Evolutionary conservation across 35 echinoderm and acorn worm species (phyloP), one percentile per base, ranked within the genome.

Genomic region (Acanthaster planci): DNA sequence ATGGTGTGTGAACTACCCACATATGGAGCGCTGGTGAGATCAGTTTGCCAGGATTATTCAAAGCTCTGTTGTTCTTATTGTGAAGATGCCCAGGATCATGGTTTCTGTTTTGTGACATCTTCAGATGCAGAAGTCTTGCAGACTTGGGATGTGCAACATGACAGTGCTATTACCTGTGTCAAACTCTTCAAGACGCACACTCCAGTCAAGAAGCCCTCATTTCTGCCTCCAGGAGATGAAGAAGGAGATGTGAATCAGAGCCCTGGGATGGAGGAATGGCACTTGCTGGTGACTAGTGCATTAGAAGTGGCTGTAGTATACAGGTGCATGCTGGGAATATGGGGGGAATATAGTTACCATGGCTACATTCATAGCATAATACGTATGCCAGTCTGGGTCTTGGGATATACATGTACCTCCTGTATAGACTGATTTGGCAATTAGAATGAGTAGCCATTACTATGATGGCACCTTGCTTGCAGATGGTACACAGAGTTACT

Each of bases 231-330:
- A 76, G 38, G 52, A 40, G 39, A 89, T 39, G 30, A n/a, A 19
- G 60, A 19, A 5, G 36, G 12, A 5, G 18, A 44, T 12, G 82
- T 27, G 16, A 85, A 23, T 7, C n/a, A 30, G 37, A 37, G 30
- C 3, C 30, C 57, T 39, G 54, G 40, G 42, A 50, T 79, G 32
- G 52, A 80, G 7, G 84, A 83, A 19, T 83, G 76, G 78, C 64
- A 87, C 60, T 22, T 95, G 38, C 83, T 95, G 26, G 89, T 95
- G 18, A 95, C 88, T 5, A 91, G 93, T 83, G 93, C 93, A 30
- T 40, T 95, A 55, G 93, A 95, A 34, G 78, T 91, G 38, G 89
- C 93, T 53, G 88, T 91, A 50, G 89, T 95, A 10, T 95, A 95
- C 80, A 91, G 93, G 93, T 95, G 84, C 8, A 10, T 55, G 42